These are phyloP conservation scores for Knipowitschia caucasica DNA, from an alignment of 2,797 vertebrate species.

Conservation along the genomic window DNA sequence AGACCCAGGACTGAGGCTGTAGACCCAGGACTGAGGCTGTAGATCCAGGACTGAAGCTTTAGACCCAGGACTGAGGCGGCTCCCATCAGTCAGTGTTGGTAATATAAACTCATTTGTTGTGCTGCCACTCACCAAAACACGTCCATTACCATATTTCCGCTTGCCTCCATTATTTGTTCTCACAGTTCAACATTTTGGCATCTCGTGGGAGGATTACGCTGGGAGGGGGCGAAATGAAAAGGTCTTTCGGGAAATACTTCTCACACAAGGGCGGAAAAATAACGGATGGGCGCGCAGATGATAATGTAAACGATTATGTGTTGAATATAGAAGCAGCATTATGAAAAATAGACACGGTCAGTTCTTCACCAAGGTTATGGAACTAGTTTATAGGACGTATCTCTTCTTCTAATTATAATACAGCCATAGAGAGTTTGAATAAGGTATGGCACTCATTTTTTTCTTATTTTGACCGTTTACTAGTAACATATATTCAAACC, in stretches of 20 bases:
- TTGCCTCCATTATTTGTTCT: conserved; percentile 19
- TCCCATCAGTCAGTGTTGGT: neutral
- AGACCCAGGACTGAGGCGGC: no score
- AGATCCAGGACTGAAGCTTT: no score
- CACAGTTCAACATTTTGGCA: conserved; percentile 17
- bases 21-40: no score
- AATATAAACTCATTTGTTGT: conserved; percentile 3
- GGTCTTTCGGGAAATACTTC: conserved; percentile 22
- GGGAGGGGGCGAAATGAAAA: conserved; percentile 22
- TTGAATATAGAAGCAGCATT: neutral
- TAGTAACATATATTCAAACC: no score
- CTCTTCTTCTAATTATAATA: no score
- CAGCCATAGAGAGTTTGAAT: no score
- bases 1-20: no score
- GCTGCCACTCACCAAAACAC: conserved; percentile 34
- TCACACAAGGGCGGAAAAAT: conserved; percentile 5
- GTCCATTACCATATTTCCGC: conserved; percentile 35
- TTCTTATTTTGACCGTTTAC: no score
- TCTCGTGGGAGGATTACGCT: conserved; percentile 4
- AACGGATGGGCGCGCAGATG: neutral
- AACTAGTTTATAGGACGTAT: no score
- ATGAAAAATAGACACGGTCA: neutral
- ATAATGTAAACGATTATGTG: conserved; percentile 8
- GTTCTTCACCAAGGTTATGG: no score
- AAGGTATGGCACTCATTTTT: no score